These are phyloP conservation scores for Rhorus exstirpatorius DNA, from an alignment of 2,888 invertebrate species.

Conservation along the genomic window DNA sequence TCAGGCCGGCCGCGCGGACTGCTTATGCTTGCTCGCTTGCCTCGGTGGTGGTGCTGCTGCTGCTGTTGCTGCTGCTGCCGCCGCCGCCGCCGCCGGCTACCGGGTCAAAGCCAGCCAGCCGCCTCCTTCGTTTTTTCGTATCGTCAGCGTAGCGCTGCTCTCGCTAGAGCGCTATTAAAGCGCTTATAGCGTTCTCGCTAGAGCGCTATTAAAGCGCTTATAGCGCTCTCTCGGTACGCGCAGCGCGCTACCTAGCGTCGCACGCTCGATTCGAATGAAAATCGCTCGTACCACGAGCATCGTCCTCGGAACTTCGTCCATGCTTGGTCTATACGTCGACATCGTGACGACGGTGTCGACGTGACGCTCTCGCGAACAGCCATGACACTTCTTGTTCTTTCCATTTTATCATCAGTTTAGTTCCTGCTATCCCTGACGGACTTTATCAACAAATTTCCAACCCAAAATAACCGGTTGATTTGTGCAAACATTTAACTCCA, in stretches of 20 bases:
- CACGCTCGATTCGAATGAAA: constrained; percentile 2
- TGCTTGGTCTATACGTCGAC: constrained; percentile 17
- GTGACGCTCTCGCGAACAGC: constrained; percentile 14
- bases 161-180: constrained; percentile 46
- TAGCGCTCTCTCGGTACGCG: constrained; percentile 43
- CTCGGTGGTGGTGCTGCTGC: constrained; percentile 26
- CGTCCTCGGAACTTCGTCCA: constrained; percentile 19
- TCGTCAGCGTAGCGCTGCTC: constrained; percentile 47
- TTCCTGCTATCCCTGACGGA: constrained; percentile 1
- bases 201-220: constrained; percentile 47
- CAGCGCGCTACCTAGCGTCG: constrained; percentile 22
- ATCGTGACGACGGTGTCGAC: constrained; percentile 3
- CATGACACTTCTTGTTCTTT: neutral
- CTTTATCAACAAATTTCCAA: too few relatives aligned
- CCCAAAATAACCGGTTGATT: too few relatives aligned
- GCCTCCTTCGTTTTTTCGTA: constrained; percentile 47
- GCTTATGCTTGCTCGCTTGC: constrained; percentile 43
- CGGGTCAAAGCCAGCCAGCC: constrained; percentile 83
- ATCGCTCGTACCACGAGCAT: constrained; percentile 29
- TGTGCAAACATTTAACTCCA: too few relatives aligned
- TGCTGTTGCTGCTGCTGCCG: constrained; percentile 86
- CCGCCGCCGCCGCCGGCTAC: constrained; percentile 86
- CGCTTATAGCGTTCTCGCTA: constrained; percentile 54
- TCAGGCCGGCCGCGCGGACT: constrained; percentile 88
- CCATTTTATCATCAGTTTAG: neutral